Evolutionary conservation across 2,113 vertebrate species (phyloP).

Genomic region (Cebus imitator): DNA sequence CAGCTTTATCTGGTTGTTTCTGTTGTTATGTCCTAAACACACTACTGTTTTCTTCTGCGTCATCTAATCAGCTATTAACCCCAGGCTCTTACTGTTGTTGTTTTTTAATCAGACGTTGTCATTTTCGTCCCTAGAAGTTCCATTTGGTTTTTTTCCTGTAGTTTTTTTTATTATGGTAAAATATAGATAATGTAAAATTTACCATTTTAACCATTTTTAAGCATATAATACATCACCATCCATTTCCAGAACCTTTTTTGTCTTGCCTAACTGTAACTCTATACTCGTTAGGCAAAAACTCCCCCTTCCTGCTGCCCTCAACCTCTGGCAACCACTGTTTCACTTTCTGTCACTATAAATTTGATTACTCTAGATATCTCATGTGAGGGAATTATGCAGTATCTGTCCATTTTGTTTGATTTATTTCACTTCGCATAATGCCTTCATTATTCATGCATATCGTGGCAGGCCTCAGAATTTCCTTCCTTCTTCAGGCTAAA

Average conservation of each 20-base stretch:
- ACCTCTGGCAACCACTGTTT: fast-evolving
- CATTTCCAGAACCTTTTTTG: not conserved
- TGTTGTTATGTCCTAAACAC: not conserved
- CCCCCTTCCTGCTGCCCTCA: not conserved
- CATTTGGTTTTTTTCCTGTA: not conserved
- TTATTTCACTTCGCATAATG: not conserved
- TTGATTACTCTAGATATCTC: too few relatives aligned
- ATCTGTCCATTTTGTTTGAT: not conserved
- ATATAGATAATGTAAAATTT: not conserved
- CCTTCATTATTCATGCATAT: not conserved
- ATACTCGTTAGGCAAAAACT: not conserved
- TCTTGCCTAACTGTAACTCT: not conserved
- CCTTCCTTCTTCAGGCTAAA: not conserved
- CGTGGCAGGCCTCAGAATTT: not conserved
- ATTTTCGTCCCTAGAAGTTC: not conserved
- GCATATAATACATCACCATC: too few relatives aligned
- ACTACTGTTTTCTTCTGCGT: not conserved
- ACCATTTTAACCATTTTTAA: not conserved
- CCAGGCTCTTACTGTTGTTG: not conserved
- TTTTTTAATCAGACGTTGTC: not conserved
- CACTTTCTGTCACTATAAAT: not conserved
- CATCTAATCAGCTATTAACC: fast-evolving
- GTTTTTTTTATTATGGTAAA: not conserved
- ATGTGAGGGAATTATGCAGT: fast-evolving
- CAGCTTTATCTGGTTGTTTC: not conserved